phyloP scores from a whole-genome alignment of 1,140 invertebrate species.

The Drosophila lacertosa region DNA sequence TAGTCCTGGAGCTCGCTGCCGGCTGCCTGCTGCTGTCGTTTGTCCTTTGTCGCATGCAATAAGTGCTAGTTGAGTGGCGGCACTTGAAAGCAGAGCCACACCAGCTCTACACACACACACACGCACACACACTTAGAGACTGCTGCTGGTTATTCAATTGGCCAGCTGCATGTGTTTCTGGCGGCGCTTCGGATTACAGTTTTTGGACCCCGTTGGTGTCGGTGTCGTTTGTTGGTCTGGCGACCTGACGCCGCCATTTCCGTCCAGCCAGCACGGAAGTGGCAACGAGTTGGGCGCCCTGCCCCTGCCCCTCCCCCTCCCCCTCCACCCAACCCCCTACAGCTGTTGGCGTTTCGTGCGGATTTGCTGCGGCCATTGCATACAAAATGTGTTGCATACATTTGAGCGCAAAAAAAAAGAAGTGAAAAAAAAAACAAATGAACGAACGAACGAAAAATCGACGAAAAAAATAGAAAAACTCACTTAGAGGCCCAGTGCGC shows the following conservation, averaged over 20 bases:
- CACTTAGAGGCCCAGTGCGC: constrained; percentile 30
- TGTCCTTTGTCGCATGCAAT: constrained; percentile 76
- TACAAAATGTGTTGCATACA: constrained; percentile 82
- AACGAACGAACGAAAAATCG: constrained; percentile 28
- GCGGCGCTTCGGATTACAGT: constrained; percentile 74
- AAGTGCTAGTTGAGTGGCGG: constrained; percentile 80
- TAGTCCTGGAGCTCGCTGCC: background rate
- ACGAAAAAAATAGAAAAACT: constrained; percentile 32
- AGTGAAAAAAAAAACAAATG: constrained; percentile 19
- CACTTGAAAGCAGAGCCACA: constrained; percentile 81
- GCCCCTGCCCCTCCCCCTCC: background rate
- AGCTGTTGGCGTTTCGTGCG: constrained; percentile 53
- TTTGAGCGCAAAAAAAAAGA: constrained; percentile 51
- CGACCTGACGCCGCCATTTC: constrained; percentile 79
- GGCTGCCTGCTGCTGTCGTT: constrained; percentile 66
- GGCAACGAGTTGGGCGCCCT: constrained; percentile 37
- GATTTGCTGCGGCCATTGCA: constrained; percentile 76
- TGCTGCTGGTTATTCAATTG: constrained; percentile 56
- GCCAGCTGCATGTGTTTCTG: constrained; percentile 68
- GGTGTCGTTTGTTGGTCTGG: constrained; percentile 69
- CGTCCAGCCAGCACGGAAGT: constrained; percentile 72
- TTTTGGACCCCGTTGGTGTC: constrained; percentile 61
- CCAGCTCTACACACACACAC: constrained; percentile 63
- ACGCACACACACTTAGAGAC: constrained; percentile 23
- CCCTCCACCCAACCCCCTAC: background rate